Base-by-base conservation (phyloP, 2,797 vertebrate genomes). In the Eulemur coronatus region DNA sequence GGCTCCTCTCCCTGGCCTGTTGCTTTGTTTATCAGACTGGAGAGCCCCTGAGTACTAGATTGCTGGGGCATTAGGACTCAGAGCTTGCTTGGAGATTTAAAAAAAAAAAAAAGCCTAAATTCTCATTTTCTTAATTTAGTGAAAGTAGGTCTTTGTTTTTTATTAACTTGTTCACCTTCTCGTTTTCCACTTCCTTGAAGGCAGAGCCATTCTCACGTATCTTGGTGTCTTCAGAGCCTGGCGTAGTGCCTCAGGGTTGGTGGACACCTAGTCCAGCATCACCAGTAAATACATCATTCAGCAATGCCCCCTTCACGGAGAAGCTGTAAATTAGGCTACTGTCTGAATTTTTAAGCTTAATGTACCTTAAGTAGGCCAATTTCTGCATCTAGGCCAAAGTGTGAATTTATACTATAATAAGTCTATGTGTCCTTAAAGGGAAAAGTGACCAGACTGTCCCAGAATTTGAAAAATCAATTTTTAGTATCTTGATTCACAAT, bases 91-190 rank as follows among this genome's bases (percentile, higher is more conserved):
- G 8, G 22, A 30, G 67, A 57, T 84, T 17, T 73, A 91, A 81
- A 84, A 24, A 59, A 59, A 59, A 28, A 61, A 63, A 65, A 65
- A 65, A 33, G 14, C 33, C 41, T n/a, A 48, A 70, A n/a, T 63
- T 63, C n/a, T 91, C 8, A 38, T 41, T 72, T 80, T 92, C 78
- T 96, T 95, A 57, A 69, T 78, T 81, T 89, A 65, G 15, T 24
- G 24, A 59, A 38, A 75, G 11, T 52, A 81, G 30, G 55, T 76
- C 24, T 96, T 72, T 80, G 35, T 67, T 69, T 55, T 26, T 55
- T 22, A 73, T 24, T 72, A 81, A 28, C 41, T 55, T 80, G 38
- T 48, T 61, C 26, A 52, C 55, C 24, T 70, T 55, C 30, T 61
- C 70, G 33, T 75, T 35, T 76, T 41, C 82, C 30, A 15, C 35